Evolutionary conservation across 2,888 invertebrate genomes (phyloP).

Genomic region (Frankliniella intonsa): DNA sequence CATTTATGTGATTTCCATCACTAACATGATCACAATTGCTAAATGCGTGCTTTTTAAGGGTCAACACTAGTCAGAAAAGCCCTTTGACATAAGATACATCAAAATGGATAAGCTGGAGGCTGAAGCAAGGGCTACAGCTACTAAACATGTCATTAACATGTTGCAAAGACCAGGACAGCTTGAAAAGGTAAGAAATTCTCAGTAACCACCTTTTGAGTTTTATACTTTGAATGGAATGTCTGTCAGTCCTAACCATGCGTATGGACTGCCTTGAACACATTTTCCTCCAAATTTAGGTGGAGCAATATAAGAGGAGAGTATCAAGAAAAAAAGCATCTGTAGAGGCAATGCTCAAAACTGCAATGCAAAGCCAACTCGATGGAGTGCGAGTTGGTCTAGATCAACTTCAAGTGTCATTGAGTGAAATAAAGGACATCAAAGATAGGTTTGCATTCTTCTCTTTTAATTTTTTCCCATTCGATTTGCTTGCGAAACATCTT

Average conservation of each 20-base stretch:
- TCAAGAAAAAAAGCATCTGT: conserved; percentile 81
- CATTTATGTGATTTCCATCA: no score
- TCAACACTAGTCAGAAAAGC: no score
- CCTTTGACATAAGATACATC: no score
- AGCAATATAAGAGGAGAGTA: conserved; percentile 70
- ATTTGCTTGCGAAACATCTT: neutral
- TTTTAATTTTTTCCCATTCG: neutral
- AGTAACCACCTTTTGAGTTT: neutral
- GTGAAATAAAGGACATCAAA: conserved; percentile 68
- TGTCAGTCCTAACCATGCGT: neutral
- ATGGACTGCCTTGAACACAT: conserved; percentile 11
- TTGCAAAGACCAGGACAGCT: conserved; percentile 91
- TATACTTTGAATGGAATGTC: neutral
- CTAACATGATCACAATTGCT: no score
- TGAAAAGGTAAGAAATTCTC: conserved; percentile 66
- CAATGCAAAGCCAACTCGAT: conserved; percentile 96
- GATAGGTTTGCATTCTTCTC: conserved; percentile 21
- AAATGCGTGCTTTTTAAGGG: no score
- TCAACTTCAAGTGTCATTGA: conserved; percentile 78
- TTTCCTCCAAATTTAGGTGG: conserved; percentile 51
- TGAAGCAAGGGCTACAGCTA: conserved; percentile 70
- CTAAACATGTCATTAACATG: conserved; percentile 84
- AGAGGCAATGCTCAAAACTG: conserved; percentile 94
- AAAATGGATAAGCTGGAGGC: conserved; percentile 55
- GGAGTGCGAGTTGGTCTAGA: conserved; percentile 91